Evolutionary conservation across 23 tunicate species (phyloP), one percentile per base, ranked within the genome.

Genomic region (Clavelina lepadiformis): DNA sequence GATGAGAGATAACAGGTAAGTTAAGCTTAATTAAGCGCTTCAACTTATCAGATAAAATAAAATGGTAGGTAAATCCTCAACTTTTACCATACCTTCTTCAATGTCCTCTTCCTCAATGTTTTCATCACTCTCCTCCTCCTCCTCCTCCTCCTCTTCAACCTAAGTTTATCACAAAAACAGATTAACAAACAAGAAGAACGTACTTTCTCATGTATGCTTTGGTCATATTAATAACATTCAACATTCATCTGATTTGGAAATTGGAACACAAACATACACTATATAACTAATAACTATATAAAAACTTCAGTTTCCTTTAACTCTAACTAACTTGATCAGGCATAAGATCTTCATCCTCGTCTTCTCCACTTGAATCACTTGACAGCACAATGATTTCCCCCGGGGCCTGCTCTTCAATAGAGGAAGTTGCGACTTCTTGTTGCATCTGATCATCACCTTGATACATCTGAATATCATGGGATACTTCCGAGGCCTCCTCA

Each of bases 361-460:
- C 53, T 35, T 25, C n/a, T 11, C 54, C 21, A 6, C 28, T 36
- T 20, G 25, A 26, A 21, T 72, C 77, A 36, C 77, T 72, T 19
- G 91, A 75, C 44, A 83, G 54, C 33, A 75, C 91, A 5, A 83
- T 83, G 34, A 83, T 82, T 8, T 73, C 72, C 20, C 29, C 79
- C 28, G 72, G 45, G 0, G 13, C 67, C 21, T 66, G 63, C 35
- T 52, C 52, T 11, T 71, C 58, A 15, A 55, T 35, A 0, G 91
- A 83, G 46, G 91, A 83, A 23, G 86, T 36, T 1, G 91, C 81
- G 31, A 73, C 79, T 38, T 55, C 54, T 28, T 82, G 74, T 5
- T 65, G 73, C 28, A 55, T 44, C n/a, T n/a, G n/a, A n/a, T n/a
- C n/a, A n/a, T n/a, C n/a, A n/a, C n/a, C n/a, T n/a, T n/a, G n/a